phyloP scores from a whole-genome alignment of 1,140 invertebrate species.

The Ostrea denselamellosa region DNA sequence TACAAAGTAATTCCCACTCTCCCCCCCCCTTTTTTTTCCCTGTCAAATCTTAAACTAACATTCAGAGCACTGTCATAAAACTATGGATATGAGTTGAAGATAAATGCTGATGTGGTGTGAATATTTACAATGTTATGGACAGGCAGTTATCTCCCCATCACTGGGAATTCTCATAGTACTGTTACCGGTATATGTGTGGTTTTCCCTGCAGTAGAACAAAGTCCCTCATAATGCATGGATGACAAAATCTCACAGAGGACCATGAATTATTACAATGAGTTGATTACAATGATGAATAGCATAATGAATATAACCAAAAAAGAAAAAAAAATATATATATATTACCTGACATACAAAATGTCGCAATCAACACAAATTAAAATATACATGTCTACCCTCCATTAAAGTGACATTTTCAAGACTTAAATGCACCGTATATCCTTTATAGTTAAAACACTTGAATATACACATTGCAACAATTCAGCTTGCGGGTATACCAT shows the following conservation, averaged over 20 bases:
- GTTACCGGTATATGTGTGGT: neutral
- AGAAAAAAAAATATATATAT: neutral
- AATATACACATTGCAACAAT: neutral
- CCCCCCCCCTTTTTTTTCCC: neutral
- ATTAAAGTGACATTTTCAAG: neutral
- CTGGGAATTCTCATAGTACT: neutral
- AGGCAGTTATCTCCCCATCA: neutral
- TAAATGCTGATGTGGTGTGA: neutral
- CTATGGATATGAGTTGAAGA: neutral
- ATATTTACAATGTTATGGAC: slow-evolving; percentile 17
- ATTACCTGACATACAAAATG: neutral
- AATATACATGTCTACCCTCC: neutral
- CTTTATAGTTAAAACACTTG: neutral
- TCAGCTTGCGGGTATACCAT: neutral
- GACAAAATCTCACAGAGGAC: neutral
- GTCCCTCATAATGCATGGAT: neutral
- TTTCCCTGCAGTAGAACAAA: slow-evolving; percentile 10
- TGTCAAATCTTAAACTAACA: neutral
- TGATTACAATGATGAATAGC: neutral
- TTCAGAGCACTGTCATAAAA: neutral
- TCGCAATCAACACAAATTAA: neutral
- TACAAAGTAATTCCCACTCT: neutral
- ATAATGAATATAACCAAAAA: neutral
- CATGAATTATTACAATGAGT: neutral
- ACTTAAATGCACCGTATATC: neutral